phyloP scores from a whole-genome alignment of 2,113 vertebrate genomes.

The Nesospiza acunhae region DNA sequence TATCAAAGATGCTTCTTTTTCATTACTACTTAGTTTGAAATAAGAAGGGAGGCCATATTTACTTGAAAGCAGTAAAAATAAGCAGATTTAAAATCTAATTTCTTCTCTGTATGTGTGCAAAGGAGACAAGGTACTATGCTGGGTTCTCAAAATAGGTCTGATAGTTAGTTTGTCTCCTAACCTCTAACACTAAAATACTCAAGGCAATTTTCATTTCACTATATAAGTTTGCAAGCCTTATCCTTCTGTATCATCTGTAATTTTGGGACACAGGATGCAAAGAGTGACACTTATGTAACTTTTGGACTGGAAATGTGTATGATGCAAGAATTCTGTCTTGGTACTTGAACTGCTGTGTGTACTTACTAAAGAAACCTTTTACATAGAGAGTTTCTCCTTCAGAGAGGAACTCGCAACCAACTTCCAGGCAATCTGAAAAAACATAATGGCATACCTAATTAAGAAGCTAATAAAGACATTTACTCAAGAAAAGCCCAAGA shows the following conservation, averaged over 20 bases:
- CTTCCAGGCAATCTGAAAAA: background rate
- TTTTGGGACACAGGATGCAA: background rate
- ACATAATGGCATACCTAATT: background rate
- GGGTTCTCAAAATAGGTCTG: background rate
- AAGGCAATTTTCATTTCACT: background rate
- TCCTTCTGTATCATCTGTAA: background rate
- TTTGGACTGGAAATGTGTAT: background rate
- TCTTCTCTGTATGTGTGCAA: background rate
- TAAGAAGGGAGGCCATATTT: background rate
- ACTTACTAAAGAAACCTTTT: background rate
- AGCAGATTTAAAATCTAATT: background rate
- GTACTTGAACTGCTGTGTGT: background rate
- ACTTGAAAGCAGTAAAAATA: background rate
- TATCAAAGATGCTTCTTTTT: background rate
- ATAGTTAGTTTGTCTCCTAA: background rate
- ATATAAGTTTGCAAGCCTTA: background rate
- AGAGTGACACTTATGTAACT: background rate
- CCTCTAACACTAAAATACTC: background rate
- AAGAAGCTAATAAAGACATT: background rate
- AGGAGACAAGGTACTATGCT: background rate
- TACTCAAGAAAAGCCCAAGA: background rate
- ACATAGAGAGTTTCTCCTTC: background rate
- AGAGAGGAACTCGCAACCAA: background rate
- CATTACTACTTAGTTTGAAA: background rate
- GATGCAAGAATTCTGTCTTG: background rate